Percentiles rank a stretch among this genome's conserved stretches.
phyloP scores from a whole-genome alignment of 2,113 vertebrate genomes.

The Microcebus griseorufus region DNA sequence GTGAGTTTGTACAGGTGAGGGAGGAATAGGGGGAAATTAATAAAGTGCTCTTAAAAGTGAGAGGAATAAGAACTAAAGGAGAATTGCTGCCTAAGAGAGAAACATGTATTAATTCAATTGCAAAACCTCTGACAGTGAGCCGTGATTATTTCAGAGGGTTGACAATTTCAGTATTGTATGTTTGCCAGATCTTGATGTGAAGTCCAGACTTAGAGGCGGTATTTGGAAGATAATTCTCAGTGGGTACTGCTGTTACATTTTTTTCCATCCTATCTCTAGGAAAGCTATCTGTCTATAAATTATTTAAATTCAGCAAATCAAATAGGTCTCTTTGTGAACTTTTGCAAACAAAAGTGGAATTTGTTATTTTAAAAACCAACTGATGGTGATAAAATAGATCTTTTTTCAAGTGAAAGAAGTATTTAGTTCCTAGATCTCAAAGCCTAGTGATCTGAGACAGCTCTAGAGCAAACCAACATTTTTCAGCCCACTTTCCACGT shows the following conservation, averaged over 20 bases:
- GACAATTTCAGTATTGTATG: neutral
- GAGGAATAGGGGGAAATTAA: neutral
- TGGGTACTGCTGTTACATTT: neutral
- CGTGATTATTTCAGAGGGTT: conserved; percentile 37
- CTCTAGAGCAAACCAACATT: conserved; percentile 39
- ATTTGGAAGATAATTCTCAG: conserved; percentile 45
- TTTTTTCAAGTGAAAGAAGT: neutral
- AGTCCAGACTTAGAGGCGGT: conserved; percentile 57
- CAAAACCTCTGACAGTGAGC: neutral
- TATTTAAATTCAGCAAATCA: conserved; percentile 60
- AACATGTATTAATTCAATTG: conserved; percentile 12
- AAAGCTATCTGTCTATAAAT: conserved; percentile 44
- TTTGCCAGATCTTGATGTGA: conserved; percentile 51
- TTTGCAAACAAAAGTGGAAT: conserved; percentile 64
- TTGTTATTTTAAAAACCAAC: conserved; percentile 44
- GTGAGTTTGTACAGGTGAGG: conserved; percentile 37
- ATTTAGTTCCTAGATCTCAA: neutral
- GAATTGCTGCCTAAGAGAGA: neutral
- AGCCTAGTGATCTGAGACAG: neutral
- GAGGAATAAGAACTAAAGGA: neutral
- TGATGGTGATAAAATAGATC: neutral
- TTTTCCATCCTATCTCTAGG: neutral
- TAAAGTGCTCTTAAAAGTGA: conserved; percentile 25
- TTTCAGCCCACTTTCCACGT: conserved; percentile 49
- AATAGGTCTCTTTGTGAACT: neutral